Percentiles rank a stretch among this genome's conserved stretches.
phyloP scores from a whole-genome alignment of 1,140 invertebrate genomes.

The Drosophila rhopaloa region DNA sequence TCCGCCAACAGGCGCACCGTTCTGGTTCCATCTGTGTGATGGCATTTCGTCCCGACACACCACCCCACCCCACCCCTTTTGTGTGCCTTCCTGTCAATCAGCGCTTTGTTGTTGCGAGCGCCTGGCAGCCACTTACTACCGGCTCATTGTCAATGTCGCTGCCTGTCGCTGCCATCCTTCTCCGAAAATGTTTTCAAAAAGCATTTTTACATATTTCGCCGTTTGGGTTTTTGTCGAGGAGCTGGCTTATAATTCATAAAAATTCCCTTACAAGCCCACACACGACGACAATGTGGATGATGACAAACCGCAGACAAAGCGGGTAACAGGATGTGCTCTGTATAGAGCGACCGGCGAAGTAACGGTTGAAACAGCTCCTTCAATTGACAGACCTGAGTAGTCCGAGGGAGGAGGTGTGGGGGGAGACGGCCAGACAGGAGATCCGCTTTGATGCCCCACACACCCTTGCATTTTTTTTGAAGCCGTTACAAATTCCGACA shows the following conservation, averaged over 20 bases:
- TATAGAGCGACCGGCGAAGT: conserved; percentile 17
- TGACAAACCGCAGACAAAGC: conserved; percentile 74
- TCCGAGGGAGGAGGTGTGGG: not conserved
- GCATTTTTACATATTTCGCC: conserved; percentile 73
- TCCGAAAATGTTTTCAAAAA: conserved; percentile 49
- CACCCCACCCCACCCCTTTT: not conserved
- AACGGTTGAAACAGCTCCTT: conserved; percentile 24
- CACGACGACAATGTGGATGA: conserved; percentile 46
- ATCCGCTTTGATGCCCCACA: conserved; percentile 32
- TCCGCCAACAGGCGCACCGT: not conserved
- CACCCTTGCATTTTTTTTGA: conserved; percentile 12
- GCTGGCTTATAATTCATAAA: conserved; percentile 77
- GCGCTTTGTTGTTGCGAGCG: conserved; percentile 70
- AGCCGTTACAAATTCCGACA: conserved; percentile 6
- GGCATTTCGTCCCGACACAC: conserved; percentile 17
- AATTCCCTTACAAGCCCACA: conserved; percentile 66
- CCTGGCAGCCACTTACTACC: conserved; percentile 75
- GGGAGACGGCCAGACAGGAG: conserved; percentile 9
- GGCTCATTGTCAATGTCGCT: conserved; percentile 78
- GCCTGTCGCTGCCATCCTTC: conserved; percentile 61
- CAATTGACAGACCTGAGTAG: conserved; percentile 37
- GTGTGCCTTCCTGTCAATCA: conserved; percentile 71
- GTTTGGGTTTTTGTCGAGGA: conserved; percentile 21
- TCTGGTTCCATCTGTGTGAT: conserved; percentile 12
- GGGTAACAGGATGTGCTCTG: conserved; percentile 51